Percentiles rank a stretch among this genome's conserved stretches.
These are phyloP conservation scores for Aythya fuligula DNA, from an alignment of 2,797 vertebrate genomes.

Conservation along the genomic window DNA sequence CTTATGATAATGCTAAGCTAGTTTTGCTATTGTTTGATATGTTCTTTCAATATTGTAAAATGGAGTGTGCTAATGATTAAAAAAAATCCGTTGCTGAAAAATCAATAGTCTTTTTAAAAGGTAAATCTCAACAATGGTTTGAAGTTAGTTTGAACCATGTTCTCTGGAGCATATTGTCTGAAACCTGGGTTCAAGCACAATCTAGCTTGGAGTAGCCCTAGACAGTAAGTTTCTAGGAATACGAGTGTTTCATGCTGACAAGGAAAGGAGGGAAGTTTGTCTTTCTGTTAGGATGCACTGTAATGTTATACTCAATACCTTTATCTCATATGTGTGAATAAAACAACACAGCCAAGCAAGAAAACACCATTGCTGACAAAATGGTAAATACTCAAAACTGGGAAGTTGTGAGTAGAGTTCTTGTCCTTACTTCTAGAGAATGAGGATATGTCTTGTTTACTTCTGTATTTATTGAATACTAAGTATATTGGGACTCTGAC, in stretches of 20 bases:
- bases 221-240: background rate
- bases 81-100: background rate
- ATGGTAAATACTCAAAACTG: background rate
- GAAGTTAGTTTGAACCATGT: background rate
- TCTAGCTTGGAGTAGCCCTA: background rate
- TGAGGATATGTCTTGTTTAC: background rate
- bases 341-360: background rate
- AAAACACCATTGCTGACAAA: background rate
- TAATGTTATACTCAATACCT: background rate
- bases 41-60: background rate
- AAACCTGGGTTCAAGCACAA: background rate
- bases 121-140: background rate
- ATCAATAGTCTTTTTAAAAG: background rate
- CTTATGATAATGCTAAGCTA: background rate
- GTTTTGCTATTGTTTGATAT: background rate
- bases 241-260: background rate
- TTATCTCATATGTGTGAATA: background rate
- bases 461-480: background rate
- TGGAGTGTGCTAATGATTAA: background rate
- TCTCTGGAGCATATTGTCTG: background rate
- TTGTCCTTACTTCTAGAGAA: background rate
- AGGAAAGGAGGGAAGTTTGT: background rate
- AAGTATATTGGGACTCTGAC: background rate
- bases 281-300: background rate
- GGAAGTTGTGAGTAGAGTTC: accelerated